A percentile compares a stretch with the other conserved stretches of the same genome.
Conservation (phyloP, 2,113 vertebrate genomes). For the Mohoua ochrocephala region DNA sequence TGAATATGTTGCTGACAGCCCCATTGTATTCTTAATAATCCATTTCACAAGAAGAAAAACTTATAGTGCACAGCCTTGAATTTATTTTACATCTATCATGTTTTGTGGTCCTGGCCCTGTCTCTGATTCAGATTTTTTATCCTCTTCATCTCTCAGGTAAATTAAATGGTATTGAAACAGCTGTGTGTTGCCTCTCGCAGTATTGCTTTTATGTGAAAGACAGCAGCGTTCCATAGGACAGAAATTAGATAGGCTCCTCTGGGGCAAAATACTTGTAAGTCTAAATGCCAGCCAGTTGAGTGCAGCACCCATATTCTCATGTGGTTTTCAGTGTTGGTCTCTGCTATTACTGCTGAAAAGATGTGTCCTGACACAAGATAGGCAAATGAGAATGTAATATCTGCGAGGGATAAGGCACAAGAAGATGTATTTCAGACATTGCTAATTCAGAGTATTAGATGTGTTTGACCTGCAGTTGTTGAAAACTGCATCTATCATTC, state of each 20-base stretch:
- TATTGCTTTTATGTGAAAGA: conserved; percentile 20
- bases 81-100: not conserved
- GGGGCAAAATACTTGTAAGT: not conserved
- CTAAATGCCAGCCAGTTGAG: conserved; percentile 33
- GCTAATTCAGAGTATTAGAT: not conserved
- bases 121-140: not conserved
- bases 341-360: not conserved
- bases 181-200: not conserved
- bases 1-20: conserved; percentile 5
- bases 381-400: not conserved
- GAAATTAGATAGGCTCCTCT: conserved; percentile 36
- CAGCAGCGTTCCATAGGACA: not conserved
- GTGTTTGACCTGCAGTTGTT: not conserved
- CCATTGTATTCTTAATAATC: conserved; percentile 44
- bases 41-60: conserved; percentile 30
- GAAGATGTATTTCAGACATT: not conserved
- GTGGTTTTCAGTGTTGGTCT: not conserved
- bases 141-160: conserved; percentile 9
- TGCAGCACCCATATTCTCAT: not conserved
- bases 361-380: not conserved
- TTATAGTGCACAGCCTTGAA: not conserved
- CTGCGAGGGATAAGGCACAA: not conserved
- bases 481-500: not conserved
- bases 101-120: not conserved
- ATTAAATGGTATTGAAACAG: conserved; percentile 48